Evolutionary conservation across 2,113 vertebrate genomes (phyloP).

Genomic region (Dasyurus viverrinus): DNA sequence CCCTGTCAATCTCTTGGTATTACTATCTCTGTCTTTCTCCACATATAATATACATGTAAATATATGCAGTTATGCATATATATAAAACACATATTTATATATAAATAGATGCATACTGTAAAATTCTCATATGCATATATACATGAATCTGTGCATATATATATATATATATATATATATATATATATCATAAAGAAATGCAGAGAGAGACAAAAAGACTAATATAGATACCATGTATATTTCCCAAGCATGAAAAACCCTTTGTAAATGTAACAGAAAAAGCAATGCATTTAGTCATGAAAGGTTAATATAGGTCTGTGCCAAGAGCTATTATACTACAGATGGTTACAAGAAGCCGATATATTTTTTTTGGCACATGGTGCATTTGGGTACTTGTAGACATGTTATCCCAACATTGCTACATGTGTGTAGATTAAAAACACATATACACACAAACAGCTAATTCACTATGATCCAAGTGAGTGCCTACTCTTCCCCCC

Average conservation of each 20-base stretch:
- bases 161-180: neutral
- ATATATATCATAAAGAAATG: neutral
- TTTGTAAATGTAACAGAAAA: constrained; percentile 23
- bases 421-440: neutral
- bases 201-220: neutral
- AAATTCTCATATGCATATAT: neutral
- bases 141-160: neutral
- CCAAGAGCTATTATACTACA: neutral
- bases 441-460: neutral
- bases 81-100: neutral
- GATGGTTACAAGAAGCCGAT: constrained; percentile 6
- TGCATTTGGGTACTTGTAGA: neutral
- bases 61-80: neutral
- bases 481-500: neutral
- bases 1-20: neutral
- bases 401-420: neutral
- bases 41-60: neutral
- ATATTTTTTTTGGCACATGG: neutral
- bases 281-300: constrained; percentile 18
- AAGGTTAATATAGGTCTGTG: neutral
- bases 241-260: constrained; percentile 25
- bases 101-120: neutral
- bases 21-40: neutral
- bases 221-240: neutral
- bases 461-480: neutral